phyloP scores from a whole-genome alignment of 2,888 invertebrate species.

The Pharmacophagus antenor region DNA sequence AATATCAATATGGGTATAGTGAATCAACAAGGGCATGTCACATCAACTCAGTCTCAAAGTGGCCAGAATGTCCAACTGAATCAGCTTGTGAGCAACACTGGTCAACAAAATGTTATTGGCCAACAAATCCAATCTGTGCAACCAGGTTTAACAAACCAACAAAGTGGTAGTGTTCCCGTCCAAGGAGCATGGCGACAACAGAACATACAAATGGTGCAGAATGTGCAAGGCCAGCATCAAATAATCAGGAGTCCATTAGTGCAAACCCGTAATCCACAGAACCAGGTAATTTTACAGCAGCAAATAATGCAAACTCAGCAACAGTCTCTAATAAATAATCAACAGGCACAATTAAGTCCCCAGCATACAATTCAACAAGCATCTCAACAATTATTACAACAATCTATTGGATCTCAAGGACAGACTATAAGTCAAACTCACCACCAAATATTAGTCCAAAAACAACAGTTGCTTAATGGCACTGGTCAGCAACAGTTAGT shows the following conservation, averaged over 20 bases:
- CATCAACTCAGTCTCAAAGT: slow-evolving; percentile 64
- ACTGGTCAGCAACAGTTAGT: slow-evolving; percentile 76
- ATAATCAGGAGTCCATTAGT: slow-evolving; percentile 72
- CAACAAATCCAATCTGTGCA: slow-evolving; percentile 79
- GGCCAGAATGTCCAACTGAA: slow-evolving; percentile 67
- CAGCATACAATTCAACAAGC: slow-evolving; percentile 78
- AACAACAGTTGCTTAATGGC: slow-evolving; percentile 81
- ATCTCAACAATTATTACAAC: slow-evolving; percentile 82
- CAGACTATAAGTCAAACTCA: slow-evolving; percentile 75
- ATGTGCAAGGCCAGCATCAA: slow-evolving; percentile 78
- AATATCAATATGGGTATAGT: slow-evolving; percentile 73
- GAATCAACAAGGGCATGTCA: slow-evolving; percentile 64
- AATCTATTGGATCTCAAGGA: slow-evolving; percentile 77
- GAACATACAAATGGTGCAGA: slow-evolving; percentile 76
- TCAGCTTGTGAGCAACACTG: slow-evolving; percentile 65
- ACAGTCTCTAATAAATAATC: slow-evolving; percentile 69
- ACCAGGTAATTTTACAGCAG: slow-evolving; percentile 79
- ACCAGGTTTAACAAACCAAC: slow-evolving; percentile 68
- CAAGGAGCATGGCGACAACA: slow-evolving; percentile 75
- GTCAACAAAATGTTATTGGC: slow-evolving; percentile 63
- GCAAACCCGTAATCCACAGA: slow-evolving; percentile 72
- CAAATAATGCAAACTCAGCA: slow-evolving; percentile 81
- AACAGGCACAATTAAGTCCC: slow-evolving; percentile 74
- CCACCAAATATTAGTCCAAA: slow-evolving; percentile 74
- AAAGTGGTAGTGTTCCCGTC: slow-evolving; percentile 57